Evolutionary conservation across 2,797 vertebrate species (phyloP), one percentile per base, ranked within the genome.

Genomic region (Acomys russatus): DNA sequence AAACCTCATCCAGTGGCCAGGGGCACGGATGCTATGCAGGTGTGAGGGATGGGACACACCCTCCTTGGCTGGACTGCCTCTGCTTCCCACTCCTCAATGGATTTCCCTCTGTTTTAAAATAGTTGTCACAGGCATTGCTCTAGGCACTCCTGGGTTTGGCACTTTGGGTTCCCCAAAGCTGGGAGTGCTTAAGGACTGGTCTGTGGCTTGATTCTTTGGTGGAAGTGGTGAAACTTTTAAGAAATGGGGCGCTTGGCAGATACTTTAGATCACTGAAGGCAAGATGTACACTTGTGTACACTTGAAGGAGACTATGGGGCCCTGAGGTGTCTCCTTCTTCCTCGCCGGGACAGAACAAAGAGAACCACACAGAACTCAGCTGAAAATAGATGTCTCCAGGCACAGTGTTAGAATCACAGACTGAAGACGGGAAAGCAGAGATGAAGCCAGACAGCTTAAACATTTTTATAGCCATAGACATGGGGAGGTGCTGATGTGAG

Each of bases 81-180:
- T 15, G 30, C 3, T 44, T 2, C 49, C 66, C 25, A 23, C 38
- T 35, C 25, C 38, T 25, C 3, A 9, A 2, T 85, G 22, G 35
- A 30, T 64, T 44, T 86, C 33, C 86, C 71, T 74, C 35, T 66
- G 63, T 25, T 88, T 28, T 88, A 22, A 22, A 44, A 74, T n/a
- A 18, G 38, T 73, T 54, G 54, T 23, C 49, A 28, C 1, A n/a
- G 6, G 1, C 0, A 0, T n/a, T 14, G 33, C 44, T 73, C 25
- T 7, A 56, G 71, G n/a, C 30, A 3, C 3, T 0, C 20, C 44
- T 44, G 44, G 59, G 25, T 25, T 23, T n/a, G n/a, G n/a, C n/a
- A n/a, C n/a, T n/a, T n/a, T 44, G 44, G 59, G 25, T 25, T 23
- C 71, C 18, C 83, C 54, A 14, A 44, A 78, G n/a, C 51, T 51